These are phyloP conservation scores for Epinephelus fuscoguttatus DNA, from an alignment of 2,113 vertebrate species.

Conservation along the genomic window DNA sequence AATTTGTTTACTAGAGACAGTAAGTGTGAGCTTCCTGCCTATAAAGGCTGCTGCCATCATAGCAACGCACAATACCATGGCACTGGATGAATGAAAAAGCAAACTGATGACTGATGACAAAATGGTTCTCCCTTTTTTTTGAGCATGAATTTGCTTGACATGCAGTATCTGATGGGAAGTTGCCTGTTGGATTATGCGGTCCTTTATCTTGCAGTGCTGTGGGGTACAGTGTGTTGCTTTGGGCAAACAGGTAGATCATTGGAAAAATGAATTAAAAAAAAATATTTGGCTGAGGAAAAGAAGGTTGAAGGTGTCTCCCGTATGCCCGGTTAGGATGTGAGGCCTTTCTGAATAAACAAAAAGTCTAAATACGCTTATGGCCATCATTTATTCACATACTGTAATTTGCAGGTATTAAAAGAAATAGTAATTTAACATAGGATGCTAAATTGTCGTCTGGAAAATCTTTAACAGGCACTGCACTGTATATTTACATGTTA, in stretches of 20 bases:
- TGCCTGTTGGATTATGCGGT: not conserved
- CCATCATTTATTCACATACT: not conserved
- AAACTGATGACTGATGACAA: not conserved
- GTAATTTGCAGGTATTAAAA: not conserved
- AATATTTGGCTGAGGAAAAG: too few relatives aligned
- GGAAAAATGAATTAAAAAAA: not conserved
- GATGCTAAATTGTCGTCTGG: not conserved
- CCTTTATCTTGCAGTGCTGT: slow-evolving; percentile 8
- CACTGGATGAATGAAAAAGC: not conserved
- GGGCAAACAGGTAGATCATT: not conserved
- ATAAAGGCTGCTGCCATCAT: not conserved
- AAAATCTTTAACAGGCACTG: slow-evolving; percentile 12
- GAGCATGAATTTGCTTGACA: not conserved
- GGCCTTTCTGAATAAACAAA: not conserved
- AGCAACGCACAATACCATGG: not conserved
- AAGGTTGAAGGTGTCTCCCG: too few relatives aligned
- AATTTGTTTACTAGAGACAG: not conserved
- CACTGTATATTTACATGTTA: slow-evolving; percentile 50
- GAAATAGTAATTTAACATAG: not conserved
- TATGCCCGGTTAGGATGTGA: not conserved
- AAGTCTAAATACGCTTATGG: not conserved
- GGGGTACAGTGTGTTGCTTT: slow-evolving; percentile 21
- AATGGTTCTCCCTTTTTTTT: not conserved
- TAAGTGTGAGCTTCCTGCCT: not conserved
- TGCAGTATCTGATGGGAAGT: not conserved